These are phyloP conservation scores for Verasper variegatus DNA, from an alignment of 2,113 vertebrate genomes.

Conservation along the genomic window DNA sequence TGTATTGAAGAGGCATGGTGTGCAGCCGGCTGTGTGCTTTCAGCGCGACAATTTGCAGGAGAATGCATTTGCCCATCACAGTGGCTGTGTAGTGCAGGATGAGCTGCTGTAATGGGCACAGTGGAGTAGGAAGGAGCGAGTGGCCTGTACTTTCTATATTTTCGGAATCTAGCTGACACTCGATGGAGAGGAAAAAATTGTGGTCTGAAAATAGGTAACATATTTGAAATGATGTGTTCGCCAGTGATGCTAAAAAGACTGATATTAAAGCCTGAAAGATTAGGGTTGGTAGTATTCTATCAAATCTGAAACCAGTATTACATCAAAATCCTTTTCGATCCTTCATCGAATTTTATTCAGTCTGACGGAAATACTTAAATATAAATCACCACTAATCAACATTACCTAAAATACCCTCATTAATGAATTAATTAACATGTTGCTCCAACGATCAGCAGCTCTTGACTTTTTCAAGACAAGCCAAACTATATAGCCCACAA, in stretches of 20 bases:
- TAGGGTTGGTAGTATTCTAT: background rate
- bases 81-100: conserved; percentile 40
- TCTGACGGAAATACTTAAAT: no score
- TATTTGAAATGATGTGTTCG: background rate
- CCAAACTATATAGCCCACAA: no score
- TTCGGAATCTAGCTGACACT: conserved; percentile 24
- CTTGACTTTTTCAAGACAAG: no score
- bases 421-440: no score
- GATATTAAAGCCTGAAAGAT: conserved; percentile 3
- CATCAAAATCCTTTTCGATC: background rate
- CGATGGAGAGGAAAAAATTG: background rate
- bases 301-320: background rate
- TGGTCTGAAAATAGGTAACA: conserved; percentile 8
- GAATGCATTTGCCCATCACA: conserved; percentile 46
- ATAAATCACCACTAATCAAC: background rate
- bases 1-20: conserved; percentile 19
- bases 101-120: conserved; percentile 52
- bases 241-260: background rate
- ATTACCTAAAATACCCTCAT: background rate
- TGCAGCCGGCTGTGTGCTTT: conserved; percentile 10
- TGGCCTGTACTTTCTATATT: conserved; percentile 42
- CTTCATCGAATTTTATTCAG: background rate
- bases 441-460: no score
- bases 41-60: conserved; percentile 19
- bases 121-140: conserved; percentile 22